phyloP scores from a whole-genome alignment of 2,888 invertebrate species.

The Agriotes lineatus region DNA sequence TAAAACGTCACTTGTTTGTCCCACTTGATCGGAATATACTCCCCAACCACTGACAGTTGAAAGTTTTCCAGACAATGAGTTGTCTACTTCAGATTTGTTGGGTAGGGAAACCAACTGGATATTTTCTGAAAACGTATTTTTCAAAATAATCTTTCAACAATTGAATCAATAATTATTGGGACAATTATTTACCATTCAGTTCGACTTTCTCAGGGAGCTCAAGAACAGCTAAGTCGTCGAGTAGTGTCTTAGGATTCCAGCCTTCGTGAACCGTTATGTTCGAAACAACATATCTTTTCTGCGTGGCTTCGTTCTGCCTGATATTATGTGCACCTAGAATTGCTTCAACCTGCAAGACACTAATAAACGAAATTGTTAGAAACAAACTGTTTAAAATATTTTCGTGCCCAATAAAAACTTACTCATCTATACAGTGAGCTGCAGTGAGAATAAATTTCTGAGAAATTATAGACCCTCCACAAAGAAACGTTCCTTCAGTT shows the following conservation, averaged over 20 bases:
- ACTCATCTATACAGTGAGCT: slow-evolving; percentile 66
- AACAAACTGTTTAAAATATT: background rate
- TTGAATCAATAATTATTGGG: too few relatives aligned
- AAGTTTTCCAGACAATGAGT: background rate
- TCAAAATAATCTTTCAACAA: background rate
- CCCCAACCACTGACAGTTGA: slow-evolving; percentile 69
- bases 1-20: slow-evolving; percentile 63
- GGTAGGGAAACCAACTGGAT: background rate
- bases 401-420: background rate
- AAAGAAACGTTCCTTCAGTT: slow-evolving; percentile 65
- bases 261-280: slow-evolving; percentile 57
- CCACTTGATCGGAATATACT: slow-evolving; percentile 59
- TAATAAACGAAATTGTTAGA: slow-evolving; percentile 18
- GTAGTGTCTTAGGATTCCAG: slow-evolving; percentile 54
- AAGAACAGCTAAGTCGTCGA: slow-evolving; percentile 67
- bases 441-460: slow-evolving; percentile 68
- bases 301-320: slow-evolving; percentile 54
- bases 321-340: slow-evolving; percentile 56
- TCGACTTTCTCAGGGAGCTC: slow-evolving; percentile 60
- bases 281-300: slow-evolving; percentile 55
- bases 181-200: slow-evolving; percentile 55
- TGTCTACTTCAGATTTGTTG: background rate
- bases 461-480: slow-evolving; percentile 68
- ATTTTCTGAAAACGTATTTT: background rate
- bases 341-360: slow-evolving; percentile 47